Evolutionary conservation across 2,113 vertebrate species (phyloP), one percentile per base, ranked within the genome.

Genomic region (Pyrgilauda ruficollis): DNA sequence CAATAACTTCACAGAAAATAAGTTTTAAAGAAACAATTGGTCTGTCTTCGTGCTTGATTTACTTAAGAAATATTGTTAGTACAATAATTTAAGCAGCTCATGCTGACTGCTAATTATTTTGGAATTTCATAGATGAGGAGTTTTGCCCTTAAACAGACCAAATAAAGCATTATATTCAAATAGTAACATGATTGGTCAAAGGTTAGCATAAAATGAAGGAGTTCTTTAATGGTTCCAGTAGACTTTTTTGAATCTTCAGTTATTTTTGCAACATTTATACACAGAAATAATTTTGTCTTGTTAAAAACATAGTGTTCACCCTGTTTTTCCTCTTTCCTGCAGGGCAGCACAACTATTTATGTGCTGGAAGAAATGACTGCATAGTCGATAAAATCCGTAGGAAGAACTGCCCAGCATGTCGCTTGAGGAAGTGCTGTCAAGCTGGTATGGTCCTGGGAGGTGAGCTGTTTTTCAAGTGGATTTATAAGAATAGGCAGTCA

Each of bases 371-470:
- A 90, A 99, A 99, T 53, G 99, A 99, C 97, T 99, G 99, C 97
- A 99, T 99, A 90, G 99, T 99, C 52, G 99, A 99, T 98, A 99
- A 99, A 97, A 99, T 99, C 83, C 98, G 99, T 73, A 99, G 99
- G 86, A 99, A 99, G 97, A 99, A 99, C 93, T 99, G 99, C 90
- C 99, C 99, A 6, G 99, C 99, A 0, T 99, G 99, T 97, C 99
- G 99, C 63, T 98, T 99, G 64, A 97, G 99, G 95, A 99, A 99
- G 95, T 99, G 99, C 96, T 99, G 99, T 91, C 99, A 99, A 92
- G 99, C 99, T 1, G 99, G 99, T 75, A 99, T 99, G 99, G 99
- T 99, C 91, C 98, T 99, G 18, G 99, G 99, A 99, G 99, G 99
- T 99, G 98, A 97, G 87, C 50, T 47, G 76, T 31, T 41, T 91